phyloP scores from a whole-genome alignment of 2,888 invertebrate species.

The Alentia gelatinosa region DNA sequence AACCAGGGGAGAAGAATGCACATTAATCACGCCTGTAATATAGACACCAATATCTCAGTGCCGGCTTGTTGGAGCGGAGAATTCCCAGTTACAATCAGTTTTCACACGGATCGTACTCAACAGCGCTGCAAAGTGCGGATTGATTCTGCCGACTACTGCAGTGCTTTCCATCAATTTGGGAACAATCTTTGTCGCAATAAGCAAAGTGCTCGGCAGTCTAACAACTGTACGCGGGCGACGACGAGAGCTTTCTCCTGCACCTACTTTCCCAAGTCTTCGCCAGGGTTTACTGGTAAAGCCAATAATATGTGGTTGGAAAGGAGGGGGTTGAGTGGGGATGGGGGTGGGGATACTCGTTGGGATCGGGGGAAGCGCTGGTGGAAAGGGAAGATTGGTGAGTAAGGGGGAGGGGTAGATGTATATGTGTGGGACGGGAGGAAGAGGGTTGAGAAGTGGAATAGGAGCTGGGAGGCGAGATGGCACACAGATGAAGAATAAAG shows the following conservation, averaged over 20 bases:
- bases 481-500: not conserved
- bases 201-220: not conserved
- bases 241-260: not conserved
- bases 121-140: not conserved
- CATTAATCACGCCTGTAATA: not conserved
- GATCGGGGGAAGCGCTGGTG: not conserved
- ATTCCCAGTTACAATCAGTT: not conserved
- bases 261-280: not conserved
- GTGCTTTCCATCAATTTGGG: not conserved
- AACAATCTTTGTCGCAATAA: not conserved
- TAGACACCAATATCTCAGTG: not conserved
- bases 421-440: not conserved
- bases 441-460: not conserved
- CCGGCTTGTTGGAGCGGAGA: not conserved
- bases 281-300: not conserved
- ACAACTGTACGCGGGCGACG: not conserved
- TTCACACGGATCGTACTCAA: not conserved
- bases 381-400: not conserved
- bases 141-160: not conserved
- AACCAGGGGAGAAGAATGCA: constrained; percentile 2
- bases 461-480: not conserved
- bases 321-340: too few species aligned
- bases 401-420: not conserved
- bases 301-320: not conserved
- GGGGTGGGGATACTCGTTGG: not conserved